phyloP scores from a whole-genome alignment of 2,888 invertebrate genomes.

The Euzophera pinguis region DNA sequence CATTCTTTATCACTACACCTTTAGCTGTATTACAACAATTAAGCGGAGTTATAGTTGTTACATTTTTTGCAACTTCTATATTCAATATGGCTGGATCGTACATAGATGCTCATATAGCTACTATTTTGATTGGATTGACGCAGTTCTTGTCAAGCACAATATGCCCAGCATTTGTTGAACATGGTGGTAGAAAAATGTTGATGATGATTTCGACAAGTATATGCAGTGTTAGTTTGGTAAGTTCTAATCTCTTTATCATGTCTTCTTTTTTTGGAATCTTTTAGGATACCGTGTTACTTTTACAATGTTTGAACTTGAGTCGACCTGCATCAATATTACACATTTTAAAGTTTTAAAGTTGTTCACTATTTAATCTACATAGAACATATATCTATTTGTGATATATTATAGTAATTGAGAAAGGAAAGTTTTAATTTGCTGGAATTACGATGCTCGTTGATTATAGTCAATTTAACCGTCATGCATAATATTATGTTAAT shows the following conservation, averaged over 20 bases:
- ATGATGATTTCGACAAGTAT: conserved; percentile 27
- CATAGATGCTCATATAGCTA: conserved; percentile 30
- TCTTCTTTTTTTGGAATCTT: too few species aligned
- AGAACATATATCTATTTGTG: too few species aligned
- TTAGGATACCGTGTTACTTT: too few species aligned
- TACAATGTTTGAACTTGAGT: too few species aligned
- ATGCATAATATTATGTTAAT: too few species aligned
- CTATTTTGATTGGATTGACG: conserved; percentile 30
- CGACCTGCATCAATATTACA: too few species aligned
- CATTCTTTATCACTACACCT: conserved; percentile 26
- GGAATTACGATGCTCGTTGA: too few species aligned
- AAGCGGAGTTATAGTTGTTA: conserved; percentile 28
- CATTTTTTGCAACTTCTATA: conserved; percentile 29
- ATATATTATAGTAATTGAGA: too few species aligned
- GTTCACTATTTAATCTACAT: too few species aligned
- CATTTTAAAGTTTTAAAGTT: too few species aligned
- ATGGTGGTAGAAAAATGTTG: conserved; percentile 27
- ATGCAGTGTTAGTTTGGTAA: conserved; percentile 31
- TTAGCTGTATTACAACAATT: conserved; percentile 27
- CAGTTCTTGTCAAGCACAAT: conserved; percentile 26
- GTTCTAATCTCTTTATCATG: conserved; percentile 1
- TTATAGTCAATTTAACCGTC: too few species aligned
- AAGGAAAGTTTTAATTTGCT: too few species aligned
- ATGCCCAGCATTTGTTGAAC: conserved; percentile 30
- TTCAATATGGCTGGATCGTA: conserved; percentile 33